phyloP scores from a whole-genome alignment of 1,140 invertebrate genomes.

The Eufriesea mexicana region DNA sequence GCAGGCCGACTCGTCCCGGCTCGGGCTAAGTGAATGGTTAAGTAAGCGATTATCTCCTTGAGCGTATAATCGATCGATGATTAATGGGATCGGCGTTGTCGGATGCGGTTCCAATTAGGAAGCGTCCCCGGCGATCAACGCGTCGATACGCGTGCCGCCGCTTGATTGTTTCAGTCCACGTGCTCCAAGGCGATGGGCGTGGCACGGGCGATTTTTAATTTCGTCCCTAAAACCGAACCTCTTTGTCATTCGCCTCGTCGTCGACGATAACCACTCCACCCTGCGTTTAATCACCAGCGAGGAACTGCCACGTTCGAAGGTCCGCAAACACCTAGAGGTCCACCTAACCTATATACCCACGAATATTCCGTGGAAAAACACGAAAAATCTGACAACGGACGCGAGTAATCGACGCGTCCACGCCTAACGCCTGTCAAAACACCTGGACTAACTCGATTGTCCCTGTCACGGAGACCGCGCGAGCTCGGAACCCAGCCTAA shows the following conservation, averaged over 20 bases:
- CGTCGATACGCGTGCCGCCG: slow-evolving; percentile 30
- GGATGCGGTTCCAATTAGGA: slow-evolving; percentile 43
- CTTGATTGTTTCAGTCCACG: slow-evolving; percentile 42
- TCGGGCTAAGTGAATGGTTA: slow-evolving; percentile 47
- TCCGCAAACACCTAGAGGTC: no score
- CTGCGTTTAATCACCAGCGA: background rate
- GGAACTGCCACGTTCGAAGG: no score
- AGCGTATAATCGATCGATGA: slow-evolving; percentile 54
- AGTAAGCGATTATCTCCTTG: slow-evolving; percentile 47
- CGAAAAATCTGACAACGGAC: no score
- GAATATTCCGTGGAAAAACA: no score
- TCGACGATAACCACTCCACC: no score
- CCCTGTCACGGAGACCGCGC: background rate
- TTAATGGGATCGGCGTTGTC: slow-evolving; percentile 46
- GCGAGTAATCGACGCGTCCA: background rate
- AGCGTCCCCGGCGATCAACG: slow-evolving; percentile 27
- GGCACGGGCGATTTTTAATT: slow-evolving; percentile 19
- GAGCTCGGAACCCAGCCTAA: background rate
- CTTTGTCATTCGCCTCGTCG: background rate
- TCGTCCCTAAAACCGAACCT: background rate
- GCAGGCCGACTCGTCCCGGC: background rate
- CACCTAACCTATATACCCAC: no score
- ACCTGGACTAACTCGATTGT: slow-evolving; percentile 21
- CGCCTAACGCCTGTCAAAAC: slow-evolving; percentile 10
- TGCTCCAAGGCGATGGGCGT: slow-evolving; percentile 15